Evolutionary conservation across 1,140 invertebrate species (phyloP).

Genomic region (Trachymyrmex cornetzi): DNA sequence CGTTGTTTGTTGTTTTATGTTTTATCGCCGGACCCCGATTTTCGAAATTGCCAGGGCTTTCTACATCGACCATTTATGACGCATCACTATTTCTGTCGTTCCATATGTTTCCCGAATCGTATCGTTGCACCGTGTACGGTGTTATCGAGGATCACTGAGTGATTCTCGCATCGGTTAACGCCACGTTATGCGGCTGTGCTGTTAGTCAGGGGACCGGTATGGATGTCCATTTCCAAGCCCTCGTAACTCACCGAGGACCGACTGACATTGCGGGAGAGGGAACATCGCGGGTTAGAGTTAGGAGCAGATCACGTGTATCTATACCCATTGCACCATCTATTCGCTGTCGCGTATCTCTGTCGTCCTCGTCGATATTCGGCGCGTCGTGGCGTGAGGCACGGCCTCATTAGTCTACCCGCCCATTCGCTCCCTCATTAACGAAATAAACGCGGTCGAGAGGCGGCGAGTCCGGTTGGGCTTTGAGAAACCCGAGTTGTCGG

Average conservation of each 20-base stretch:
- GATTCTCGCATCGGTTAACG: slow-evolving; percentile 21
- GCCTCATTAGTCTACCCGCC: slow-evolving; percentile 68
- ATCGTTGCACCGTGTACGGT: not conserved
- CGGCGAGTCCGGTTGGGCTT: slow-evolving; percentile 35
- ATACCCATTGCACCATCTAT: slow-evolving; percentile 1
- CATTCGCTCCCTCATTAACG: slow-evolving; percentile 70
- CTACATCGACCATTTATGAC: not conserved
- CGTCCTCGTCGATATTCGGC: slow-evolving; percentile 68
- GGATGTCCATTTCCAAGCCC: slow-evolving; percentile 53
- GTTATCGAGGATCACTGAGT: slow-evolving; percentile 3
- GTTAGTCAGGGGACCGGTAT: not conserved
- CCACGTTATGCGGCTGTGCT: not conserved
- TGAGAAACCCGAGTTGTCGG: slow-evolving; percentile 54
- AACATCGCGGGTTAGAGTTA: slow-evolving; percentile 17
- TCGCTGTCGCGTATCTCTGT: slow-evolving; percentile 53
- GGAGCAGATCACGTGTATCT: slow-evolving; percentile 50
- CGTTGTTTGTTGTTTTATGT: not conserved
- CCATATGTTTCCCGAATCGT: not conserved
- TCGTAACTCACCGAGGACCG: slow-evolving; percentile 35
- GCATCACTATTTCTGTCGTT: not conserved
- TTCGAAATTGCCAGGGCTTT: not conserved
- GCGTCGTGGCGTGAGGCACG: slow-evolving; percentile 56
- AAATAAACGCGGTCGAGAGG: slow-evolving; percentile 66
- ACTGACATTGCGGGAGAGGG: not conserved
- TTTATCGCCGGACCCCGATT: too few species aligned